Evolutionary conservation across 1,140 invertebrate genomes (phyloP), one percentile per base, ranked within the genome.

Genomic region (Drosophila yakuba): DNA sequence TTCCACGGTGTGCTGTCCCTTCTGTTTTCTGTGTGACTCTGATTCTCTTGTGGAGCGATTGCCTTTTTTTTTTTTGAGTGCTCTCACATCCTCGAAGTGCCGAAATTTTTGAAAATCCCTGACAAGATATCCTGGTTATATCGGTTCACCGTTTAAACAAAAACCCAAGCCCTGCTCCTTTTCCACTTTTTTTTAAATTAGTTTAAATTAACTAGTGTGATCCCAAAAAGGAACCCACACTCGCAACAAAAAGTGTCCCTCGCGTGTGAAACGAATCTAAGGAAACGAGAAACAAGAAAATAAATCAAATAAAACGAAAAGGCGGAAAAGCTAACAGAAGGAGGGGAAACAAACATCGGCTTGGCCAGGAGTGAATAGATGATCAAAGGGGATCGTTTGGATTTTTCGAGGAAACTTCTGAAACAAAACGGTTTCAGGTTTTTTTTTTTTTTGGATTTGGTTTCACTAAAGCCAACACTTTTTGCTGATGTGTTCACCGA

Each of bases 1-100:
- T 71, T 82, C 89, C 89, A 86, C 89, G 89, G 88, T 91, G 74
- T 52, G 78, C 67, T 89, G 15, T 57, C 23, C 11, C 39, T 41
- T 54, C 20, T 51, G 28, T 15, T 35, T 51, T 15, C 8, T 11
- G 28, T 15, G 48, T 50, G 47, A 11, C 48, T 51, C 48, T 51
- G 48, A 23, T 43, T 28, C 23, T 48, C 17, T 58, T 35, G 28
- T 7, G 36, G 57, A 62, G 54, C 54, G 62, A 48, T 47, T 11
- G 1, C 38, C 43, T 68, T 52, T 47, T 51, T 68, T 68, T 68
- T 68, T 68, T 8, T 48, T 28, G 25, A 68, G 64, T 68, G 64
- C 64, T 48, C 38, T 20, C 28, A 63, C 58, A n/a, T 44, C 23
- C 41, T 48, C 15, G 36, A 28, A 68, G 64, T 68, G 64, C 36